Base-by-base conservation (phyloP, 92 coral and sea anemone species). In the Desmophyllum pertusum region DNA sequence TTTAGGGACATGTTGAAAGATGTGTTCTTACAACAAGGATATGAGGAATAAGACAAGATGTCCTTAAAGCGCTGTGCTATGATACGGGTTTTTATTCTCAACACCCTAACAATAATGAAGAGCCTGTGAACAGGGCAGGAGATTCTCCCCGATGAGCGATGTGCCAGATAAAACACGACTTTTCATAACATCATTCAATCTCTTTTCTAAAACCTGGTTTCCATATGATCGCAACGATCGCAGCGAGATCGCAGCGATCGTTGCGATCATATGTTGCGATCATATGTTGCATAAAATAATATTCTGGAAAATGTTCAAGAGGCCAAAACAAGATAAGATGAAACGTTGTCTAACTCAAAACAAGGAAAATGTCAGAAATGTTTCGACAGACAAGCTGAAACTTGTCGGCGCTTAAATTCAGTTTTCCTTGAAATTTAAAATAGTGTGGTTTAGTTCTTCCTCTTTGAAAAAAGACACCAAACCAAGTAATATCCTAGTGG, bases 1-100 rank as follows among this genome's bases (percentile, higher is more conserved):
- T 5, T 21, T 10, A 38, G 2, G 4, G 45, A 67, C 43, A 65
- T 79, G 84, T 64, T 65, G 84, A 79, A 79, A 65, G 84, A 67
- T 67, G 31, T 66, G 42, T 23, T 64, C 83, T 78, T 42, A 45
- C 80, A 78, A 30, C 73, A 23, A 10, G 42, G 42, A 36, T 79
- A 67, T 67, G 5, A 50, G 39, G n/a, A 66, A 43, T 35, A 41
- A 43, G 11, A 30, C 46, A 37, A 59, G 7, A 45, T 59, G 52
- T 39, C 69, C 13, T 9, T 57, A 38, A 50, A 35, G 25, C 33
- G 21, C 39, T n/a, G n/a, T 43, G 68, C 2, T 39, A 55, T 57
- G 51, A 77, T n/a, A 77, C 0, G 39, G 82, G 72, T 29, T 18
- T 9, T 8, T 30, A 42, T 30, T 52, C 45, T 27, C 46, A 51